Percentiles rank a stretch among this genome's conserved stretches.
phyloP scores from a whole-genome alignment of 2,113 vertebrate genomes.

The Solea solea region DNA sequence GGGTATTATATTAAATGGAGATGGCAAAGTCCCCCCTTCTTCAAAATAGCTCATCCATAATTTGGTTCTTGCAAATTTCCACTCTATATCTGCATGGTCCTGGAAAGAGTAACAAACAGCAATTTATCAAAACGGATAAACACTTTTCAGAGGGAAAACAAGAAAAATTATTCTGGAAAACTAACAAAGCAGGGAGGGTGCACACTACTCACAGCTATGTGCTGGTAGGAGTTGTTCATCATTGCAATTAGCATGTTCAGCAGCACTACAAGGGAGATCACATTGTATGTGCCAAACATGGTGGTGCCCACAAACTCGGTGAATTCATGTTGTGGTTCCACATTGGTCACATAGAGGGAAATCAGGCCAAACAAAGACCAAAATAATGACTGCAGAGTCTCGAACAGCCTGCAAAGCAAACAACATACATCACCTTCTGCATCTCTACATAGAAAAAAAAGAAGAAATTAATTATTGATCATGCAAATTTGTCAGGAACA shows the following conservation, averaged over 20 bases:
- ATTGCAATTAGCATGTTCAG: conserved; percentile 99
- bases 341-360: conserved; percentile 94
- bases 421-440: conserved; percentile 21
- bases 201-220: conserved; percentile 91
- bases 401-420: conserved; percentile 88
- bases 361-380: conserved; percentile 99
- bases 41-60: conserved; percentile 99
- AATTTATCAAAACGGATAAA: conserved; percentile 6
- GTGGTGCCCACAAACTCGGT: conserved; percentile 96
- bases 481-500: conserved; percentile 6
- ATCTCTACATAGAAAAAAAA: neutral
- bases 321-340: conserved; percentile 89
- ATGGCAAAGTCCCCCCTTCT: conserved; percentile 95
- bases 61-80: conserved; percentile 99
- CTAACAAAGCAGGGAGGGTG: neutral
- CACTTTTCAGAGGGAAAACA: neutral
- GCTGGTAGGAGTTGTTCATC: conserved; percentile 99
- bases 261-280: conserved; percentile 97
- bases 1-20: conserved; percentile 97
- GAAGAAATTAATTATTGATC: conserved; percentile 13
- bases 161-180: conserved; percentile 6
- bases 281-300: conserved; percentile 97
- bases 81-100: conserved; percentile 99
- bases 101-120: conserved; percentile 61
- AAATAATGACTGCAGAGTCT: conserved; percentile 95